phyloP scores from a whole-genome alignment of 2,797 vertebrate species.

The Malacoctenus gilli region DNA sequence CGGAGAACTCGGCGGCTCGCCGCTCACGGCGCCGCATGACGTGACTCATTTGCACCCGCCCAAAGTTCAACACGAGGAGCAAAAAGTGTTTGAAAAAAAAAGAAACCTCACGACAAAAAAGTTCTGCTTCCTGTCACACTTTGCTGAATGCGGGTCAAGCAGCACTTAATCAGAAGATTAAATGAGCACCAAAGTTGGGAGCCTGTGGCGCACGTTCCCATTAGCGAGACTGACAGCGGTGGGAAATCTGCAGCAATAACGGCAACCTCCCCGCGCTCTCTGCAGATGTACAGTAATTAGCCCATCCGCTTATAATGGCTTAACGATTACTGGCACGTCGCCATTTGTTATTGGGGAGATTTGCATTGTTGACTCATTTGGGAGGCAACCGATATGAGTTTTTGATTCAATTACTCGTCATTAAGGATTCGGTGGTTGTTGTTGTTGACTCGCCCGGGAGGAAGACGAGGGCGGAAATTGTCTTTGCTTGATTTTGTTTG shows the following conservation, averaged over 20 bases:
- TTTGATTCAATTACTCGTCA: conserved; percentile 78
- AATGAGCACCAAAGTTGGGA: conserved; percentile 50
- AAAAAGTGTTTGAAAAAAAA: no score
- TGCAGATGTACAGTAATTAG: conserved; percentile 77
- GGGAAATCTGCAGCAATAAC: conserved; percentile 66
- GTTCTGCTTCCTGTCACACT: conserved; percentile 11
- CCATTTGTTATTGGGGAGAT: conserved; percentile 73
- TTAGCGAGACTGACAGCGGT: conserved; percentile 67
- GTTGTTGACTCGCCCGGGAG: conserved; percentile 63
- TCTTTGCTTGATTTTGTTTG: conserved; percentile 42
- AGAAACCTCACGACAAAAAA: no score
- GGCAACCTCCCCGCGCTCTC: conserved; percentile 58
- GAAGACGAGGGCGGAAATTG: conserved; percentile 47
- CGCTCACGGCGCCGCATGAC: conserved; percentile 21
- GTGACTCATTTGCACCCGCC: not conserved
- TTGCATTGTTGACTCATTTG: conserved; percentile 76
- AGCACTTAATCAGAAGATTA: conserved; percentile 55
- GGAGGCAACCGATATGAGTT: conserved; percentile 72
- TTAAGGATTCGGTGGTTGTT: conserved; percentile 65
- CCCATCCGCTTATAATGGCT: conserved; percentile 72
- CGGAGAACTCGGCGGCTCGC: conserved; percentile 33
- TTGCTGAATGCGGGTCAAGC: conserved; percentile 58
- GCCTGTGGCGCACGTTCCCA: conserved; percentile 55
- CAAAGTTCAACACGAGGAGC: conserved; percentile 12
- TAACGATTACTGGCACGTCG: conserved; percentile 73